Evolutionary conservation across 1,140 invertebrate species (phyloP), one percentile per base, ranked within the genome.

Genomic region (Monomorium pharaonis): DNA sequence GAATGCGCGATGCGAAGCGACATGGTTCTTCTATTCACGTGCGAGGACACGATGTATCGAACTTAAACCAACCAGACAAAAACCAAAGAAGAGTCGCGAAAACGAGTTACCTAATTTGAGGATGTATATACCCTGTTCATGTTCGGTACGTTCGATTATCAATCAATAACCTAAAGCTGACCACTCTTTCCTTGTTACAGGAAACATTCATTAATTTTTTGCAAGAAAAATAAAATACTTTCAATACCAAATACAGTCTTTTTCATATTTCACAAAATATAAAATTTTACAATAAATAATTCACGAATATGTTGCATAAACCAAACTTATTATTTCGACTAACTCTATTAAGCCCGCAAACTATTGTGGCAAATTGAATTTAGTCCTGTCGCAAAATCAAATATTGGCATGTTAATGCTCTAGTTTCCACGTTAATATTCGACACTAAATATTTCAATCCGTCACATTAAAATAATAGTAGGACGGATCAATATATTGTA

Each of bases 1-100:
- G 86, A 92, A 93, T 86, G 86, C 86, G 65, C 85, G 77, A 85
- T 63, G 67, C 21, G 44, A 30, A 70, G 87, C 42, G 51, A 21
- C 70, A 37, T 18, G 37, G 86, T 88, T 92, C 85, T 91, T 86
- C 86, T 86, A 70, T 72, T 70, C 80, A 65, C 47, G 62, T 3
- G 21, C 47, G 27, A 42, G 14, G 58, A 86, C 88, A 89, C 60
- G 74, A 84, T 62, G 65, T 72, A 78, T 75, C 72, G 44, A 67
- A n/a, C 54, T 65, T 16, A 49, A 75, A 47, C n/a, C n/a, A 51
- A 49, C 47, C 58, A 62, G 47, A 44, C 27, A 58, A 72, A 21
- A 56, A 18, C 12, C 51, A 63, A 88, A 88, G 85, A 89, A 88
- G 27, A 56, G 0, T 58, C 37, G 21, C 18, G 47, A 37, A n/a